A percentile compares a stretch with the other conserved stretches of the same genome.
Evolutionary conservation across 2,888 invertebrate species (phyloP).

Genomic region (Seira ritae): DNA sequence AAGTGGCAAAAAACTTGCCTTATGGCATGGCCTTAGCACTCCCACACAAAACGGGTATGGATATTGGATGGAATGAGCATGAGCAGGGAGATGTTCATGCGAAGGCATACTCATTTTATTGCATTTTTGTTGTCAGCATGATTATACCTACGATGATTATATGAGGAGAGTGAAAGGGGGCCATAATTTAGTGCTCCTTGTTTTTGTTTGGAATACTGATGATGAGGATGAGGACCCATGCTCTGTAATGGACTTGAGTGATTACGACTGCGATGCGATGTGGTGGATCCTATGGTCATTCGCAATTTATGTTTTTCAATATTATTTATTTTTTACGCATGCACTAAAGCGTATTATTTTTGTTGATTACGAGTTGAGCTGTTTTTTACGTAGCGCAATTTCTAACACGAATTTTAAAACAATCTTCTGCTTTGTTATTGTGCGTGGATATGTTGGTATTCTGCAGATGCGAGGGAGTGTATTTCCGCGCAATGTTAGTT

Average conservation of each 20-base stretch:
- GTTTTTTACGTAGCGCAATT: too few relatives aligned
- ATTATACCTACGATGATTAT: conserved; percentile 41
- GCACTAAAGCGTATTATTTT: too few relatives aligned
- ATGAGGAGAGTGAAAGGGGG: conserved; percentile 45
- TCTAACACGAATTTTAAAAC: too few relatives aligned
- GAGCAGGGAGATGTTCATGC: conserved; percentile 40
- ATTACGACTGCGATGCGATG: background rate
- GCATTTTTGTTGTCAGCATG: conserved; percentile 49
- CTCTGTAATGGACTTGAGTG: conserved; percentile 6
- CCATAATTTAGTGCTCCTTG: conserved; percentile 54
- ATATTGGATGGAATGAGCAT: too few relatives aligned
- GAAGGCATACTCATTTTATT: conserved; percentile 27
- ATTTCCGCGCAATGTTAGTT: background rate
- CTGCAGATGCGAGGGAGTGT: too few relatives aligned
- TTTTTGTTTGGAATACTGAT: conserved; percentile 61
- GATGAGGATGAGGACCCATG: conserved; percentile 29
- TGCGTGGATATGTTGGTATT: background rate
- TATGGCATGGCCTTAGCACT: conserved; percentile 33
- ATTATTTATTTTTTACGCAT: too few relatives aligned
- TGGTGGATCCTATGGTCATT: conserved; percentile 33
- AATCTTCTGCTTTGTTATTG: background rate
- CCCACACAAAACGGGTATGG: conserved; percentile 26
- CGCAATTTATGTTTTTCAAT: conserved; percentile 32
- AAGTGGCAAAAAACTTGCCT: conserved; percentile 48
- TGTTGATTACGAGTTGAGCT: too few relatives aligned